Evolutionary conservation across 2,797 vertebrate genomes (phyloP).

Genomic region (Tadarida brasiliensis): DNA sequence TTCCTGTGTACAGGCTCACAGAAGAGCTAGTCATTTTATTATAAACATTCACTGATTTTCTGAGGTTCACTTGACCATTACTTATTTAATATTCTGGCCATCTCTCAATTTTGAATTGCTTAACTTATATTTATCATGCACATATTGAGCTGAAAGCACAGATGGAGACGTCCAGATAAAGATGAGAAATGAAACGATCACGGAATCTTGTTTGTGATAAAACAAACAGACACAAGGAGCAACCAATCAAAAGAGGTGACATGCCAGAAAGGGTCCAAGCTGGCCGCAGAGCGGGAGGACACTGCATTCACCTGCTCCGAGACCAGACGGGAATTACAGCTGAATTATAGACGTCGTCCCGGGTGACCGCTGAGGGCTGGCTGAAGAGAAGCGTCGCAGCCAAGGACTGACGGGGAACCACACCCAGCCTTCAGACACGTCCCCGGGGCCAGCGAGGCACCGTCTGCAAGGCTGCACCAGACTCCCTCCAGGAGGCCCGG

Average conservation of each 20-base stretch:
- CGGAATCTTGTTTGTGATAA: background rate
- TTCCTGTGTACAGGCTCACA: background rate
- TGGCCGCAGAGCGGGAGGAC: background rate
- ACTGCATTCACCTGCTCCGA: background rate
- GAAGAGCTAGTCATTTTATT: background rate
- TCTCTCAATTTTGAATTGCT: background rate
- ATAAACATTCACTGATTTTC: background rate
- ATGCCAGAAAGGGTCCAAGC: background rate
- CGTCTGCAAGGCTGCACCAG: background rate
- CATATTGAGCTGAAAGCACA: background rate
- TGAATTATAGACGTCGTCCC: background rate
- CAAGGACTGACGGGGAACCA: background rate
- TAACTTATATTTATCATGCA: background rate
- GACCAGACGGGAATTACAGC: background rate
- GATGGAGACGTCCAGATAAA: background rate
- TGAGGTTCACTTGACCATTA: background rate
- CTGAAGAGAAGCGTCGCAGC: background rate
- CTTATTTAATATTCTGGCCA: background rate
- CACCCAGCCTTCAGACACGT: background rate
- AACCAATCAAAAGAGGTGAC: background rate
- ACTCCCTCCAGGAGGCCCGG: background rate
- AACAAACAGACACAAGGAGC: background rate
- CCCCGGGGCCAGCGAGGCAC: background rate
- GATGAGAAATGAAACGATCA: background rate
- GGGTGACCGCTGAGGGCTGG: background rate